Evolutionary conservation across 2,797 vertebrate species (phyloP).

Genomic region (Phataginus tetradactyla): DNA sequence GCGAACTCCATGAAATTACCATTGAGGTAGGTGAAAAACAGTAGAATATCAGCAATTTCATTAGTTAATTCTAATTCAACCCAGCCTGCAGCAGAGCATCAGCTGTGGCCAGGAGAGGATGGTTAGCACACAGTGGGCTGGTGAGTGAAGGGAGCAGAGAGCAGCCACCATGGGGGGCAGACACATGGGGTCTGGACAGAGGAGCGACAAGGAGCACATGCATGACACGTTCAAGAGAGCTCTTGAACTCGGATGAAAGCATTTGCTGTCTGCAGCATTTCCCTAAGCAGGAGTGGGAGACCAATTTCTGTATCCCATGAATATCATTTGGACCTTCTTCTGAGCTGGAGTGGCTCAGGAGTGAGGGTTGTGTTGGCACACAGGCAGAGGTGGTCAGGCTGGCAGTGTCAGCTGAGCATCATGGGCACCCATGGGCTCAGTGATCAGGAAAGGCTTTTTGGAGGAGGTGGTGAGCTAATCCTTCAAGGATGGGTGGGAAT

Average conservation of each 20-base stretch:
- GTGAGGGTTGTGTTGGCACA: fast-evolving
- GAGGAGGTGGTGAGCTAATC: not conserved
- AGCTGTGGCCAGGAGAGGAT: not conserved
- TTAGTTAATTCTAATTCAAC: not conserved
- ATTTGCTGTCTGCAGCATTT: not conserved
- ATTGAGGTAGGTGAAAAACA: not conserved
- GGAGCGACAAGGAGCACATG: not conserved
- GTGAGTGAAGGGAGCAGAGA: not conserved
- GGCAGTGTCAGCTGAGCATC: not conserved
- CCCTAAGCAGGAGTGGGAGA: not conserved
- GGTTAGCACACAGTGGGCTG: not conserved
- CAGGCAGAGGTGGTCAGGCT: not conserved
- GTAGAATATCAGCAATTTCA: not conserved
- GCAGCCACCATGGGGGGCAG: not conserved
- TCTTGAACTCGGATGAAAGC: not conserved
- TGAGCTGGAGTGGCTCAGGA: not conserved
- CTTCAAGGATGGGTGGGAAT: not conserved
- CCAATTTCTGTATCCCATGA: not conserved
- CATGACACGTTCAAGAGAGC: not conserved
- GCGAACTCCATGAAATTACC: not conserved
- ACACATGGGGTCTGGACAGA: not conserved
- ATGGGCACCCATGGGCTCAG: not conserved
- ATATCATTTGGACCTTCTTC: not conserved
- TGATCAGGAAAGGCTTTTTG: not conserved
- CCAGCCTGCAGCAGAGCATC: not conserved